Evolutionary conservation across 2,113 vertebrate genomes (phyloP).

Genomic region (Platysternon megacephalum): DNA sequence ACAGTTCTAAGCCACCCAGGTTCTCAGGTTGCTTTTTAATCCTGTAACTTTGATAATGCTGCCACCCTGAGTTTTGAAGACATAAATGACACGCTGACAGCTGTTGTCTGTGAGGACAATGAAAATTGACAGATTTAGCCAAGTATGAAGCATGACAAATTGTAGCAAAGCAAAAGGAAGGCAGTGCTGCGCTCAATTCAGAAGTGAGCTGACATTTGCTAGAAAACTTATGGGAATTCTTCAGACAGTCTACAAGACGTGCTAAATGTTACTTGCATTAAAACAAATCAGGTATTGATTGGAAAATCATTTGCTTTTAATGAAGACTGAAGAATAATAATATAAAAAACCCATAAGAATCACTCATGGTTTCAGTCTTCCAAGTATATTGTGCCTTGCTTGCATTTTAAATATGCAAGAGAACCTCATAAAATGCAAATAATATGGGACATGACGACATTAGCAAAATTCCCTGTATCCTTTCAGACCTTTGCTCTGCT

Average conservation of each 20-base stretch:
- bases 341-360: constrained; percentile 1
- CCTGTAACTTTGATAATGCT: constrained; percentile 66
- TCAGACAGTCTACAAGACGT: constrained; percentile 53
- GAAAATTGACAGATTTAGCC: constrained; percentile 67
- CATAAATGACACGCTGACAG: constrained; percentile 46
- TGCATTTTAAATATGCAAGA: neutral
- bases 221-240: constrained; percentile 66
- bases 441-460: neutral
- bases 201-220: constrained; percentile 67
- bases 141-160: constrained; percentile 72
- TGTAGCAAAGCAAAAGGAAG: constrained; percentile 59
- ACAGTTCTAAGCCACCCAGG: neutral
- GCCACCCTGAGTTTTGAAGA: constrained; percentile 62
- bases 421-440: neutral
- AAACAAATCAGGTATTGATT: constrained; percentile 48
- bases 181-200: constrained; percentile 23
- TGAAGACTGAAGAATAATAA: neutral
- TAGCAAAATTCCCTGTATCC: neutral
- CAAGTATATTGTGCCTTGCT: neutral
- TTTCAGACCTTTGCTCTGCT: neutral
- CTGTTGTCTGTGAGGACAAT: constrained; percentile 58
- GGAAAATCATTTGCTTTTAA: constrained; percentile 65
- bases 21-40: neutral
- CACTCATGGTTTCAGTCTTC: constrained; percentile 20
- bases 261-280: constrained; percentile 65